Evolutionary conservation across 2,888 invertebrate genomes (phyloP).

Genomic region (Orchesellides sinensis): DNA sequence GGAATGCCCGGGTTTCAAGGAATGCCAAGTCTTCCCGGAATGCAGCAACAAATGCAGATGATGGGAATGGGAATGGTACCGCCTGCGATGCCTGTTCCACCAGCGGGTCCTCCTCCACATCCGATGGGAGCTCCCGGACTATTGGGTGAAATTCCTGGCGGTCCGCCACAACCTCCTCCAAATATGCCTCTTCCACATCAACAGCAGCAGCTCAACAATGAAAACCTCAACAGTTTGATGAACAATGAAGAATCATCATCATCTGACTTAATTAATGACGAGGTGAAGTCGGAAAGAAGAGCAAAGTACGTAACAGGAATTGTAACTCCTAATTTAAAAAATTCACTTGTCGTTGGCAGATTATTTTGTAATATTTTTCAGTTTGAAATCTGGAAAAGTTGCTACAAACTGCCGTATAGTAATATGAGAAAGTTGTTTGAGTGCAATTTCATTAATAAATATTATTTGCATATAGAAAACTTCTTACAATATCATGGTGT

Average conservation of each 20-base stretch:
- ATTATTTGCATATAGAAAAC: slow-evolving; percentile 62
- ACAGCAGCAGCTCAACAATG: slow-evolving; percentile 52
- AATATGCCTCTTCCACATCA: slow-evolving; percentile 11
- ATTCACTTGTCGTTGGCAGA: slow-evolving; percentile 7
- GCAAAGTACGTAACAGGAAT: slow-evolving; percentile 68
- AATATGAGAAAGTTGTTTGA: slow-evolving; percentile 60
- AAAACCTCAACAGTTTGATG: slow-evolving; percentile 14
- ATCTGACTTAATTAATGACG: slow-evolving; percentile 35
- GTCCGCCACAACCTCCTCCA: slow-evolving; percentile 21
- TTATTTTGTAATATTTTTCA: neutral
- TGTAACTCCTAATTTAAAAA: neutral
- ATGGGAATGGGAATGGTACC: slow-evolving; percentile 60
- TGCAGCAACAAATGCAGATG: slow-evolving; percentile 57
- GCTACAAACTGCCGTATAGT: slow-evolving; percentile 20
- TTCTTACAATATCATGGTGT: slow-evolving; percentile 33
- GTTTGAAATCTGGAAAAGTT: slow-evolving; percentile 9
- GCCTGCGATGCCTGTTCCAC: slow-evolving; percentile 53
- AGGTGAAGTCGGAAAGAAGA: slow-evolving; percentile 1
- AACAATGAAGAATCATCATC: slow-evolving; percentile 32
- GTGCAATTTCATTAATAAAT: slow-evolving; percentile 45
- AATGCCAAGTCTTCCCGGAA: slow-evolving; percentile 61
- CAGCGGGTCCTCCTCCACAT: slow-evolving; percentile 50
- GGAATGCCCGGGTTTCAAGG: slow-evolving; percentile 46
- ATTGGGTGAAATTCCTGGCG: slow-evolving; percentile 71
- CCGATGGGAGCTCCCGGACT: slow-evolving; percentile 66